Conservation (phyloP, 2,113 vertebrate genomes). For the Antennarius striatus region DNA sequence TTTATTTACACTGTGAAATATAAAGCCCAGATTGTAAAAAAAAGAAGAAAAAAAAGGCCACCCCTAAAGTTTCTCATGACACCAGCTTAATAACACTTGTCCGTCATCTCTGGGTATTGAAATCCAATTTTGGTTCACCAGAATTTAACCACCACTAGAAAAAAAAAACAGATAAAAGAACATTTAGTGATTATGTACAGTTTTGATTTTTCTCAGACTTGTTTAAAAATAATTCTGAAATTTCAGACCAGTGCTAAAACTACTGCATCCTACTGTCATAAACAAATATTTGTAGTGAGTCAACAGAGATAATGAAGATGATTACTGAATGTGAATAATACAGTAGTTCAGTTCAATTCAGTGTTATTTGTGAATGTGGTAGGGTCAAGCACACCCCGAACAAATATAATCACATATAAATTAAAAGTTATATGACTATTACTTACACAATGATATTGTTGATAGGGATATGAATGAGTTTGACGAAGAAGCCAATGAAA, state of each 20-base stretch:
- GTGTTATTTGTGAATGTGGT: too few relatives aligned
- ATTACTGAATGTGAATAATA: too few relatives aligned
- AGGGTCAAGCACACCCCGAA: too few relatives aligned
- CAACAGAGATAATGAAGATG: too few relatives aligned
- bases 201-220: not conserved
- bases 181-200: conserved; percentile 1
- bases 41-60: conserved; percentile 68
- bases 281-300: too few relatives aligned
- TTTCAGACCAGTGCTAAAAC: too few relatives aligned
- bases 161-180: conserved; percentile 13
- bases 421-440: not conserved
- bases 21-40: conserved; percentile 70
- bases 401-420: too few relatives aligned
- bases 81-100: conserved; percentile 31
- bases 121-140: conserved; percentile 12
- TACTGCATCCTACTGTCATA: too few relatives aligned
- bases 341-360: too few relatives aligned
- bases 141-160: conserved; percentile 85
- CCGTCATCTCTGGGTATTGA: conserved; percentile 20
- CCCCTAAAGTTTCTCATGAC: conserved; percentile 28
- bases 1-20: conserved; percentile 78
- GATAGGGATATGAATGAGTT: conserved; percentile 98
- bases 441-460: conserved; percentile 99
- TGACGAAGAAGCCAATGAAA: conserved; percentile 99
- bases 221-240: too few relatives aligned